A percentile compares a stretch with the other conserved stretches of the same genome.
Evolutionary conservation across 2,797 vertebrate species (phyloP).

Genomic region (Pseudomugil tenellus): DNA sequence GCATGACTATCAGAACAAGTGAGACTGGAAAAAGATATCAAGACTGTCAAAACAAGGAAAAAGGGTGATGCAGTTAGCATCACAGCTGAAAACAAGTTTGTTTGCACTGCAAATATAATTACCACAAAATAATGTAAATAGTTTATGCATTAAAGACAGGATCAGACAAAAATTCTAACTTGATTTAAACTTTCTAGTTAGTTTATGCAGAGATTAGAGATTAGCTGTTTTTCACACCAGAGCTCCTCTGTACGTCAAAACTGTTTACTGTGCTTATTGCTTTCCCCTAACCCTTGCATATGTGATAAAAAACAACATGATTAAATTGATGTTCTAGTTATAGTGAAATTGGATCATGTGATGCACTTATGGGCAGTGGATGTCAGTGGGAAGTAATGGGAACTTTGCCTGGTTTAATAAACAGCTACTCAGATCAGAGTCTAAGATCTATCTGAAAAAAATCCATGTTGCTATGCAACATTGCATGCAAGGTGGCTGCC

Average conservation of each 20-base stretch:
- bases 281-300: too few species aligned
- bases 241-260: background rate
- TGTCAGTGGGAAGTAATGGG: too few species aligned
- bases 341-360: too few species aligned
- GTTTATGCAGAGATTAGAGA: background rate
- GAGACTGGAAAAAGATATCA: constrained; percentile 16
- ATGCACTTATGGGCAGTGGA: too few species aligned
- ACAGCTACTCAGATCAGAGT: too few species aligned
- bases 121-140: background rate
- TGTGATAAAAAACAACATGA: too few species aligned
- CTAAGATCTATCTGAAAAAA: too few species aligned
- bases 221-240: background rate
- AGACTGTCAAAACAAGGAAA: constrained; percentile 29
- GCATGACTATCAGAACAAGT: constrained; percentile 23
- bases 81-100: background rate
- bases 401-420: too few species aligned
- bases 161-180: background rate
- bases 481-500: background rate
- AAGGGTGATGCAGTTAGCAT: background rate
- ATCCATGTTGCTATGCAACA: background rate
- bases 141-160: background rate
- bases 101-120: background rate
- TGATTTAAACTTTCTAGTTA: background rate
- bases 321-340: too few species aligned
- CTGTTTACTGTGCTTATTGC: background rate